Evolutionary conservation across 2,113 vertebrate genomes (phyloP).

Genomic region (Fulmarus glacialis): DNA sequence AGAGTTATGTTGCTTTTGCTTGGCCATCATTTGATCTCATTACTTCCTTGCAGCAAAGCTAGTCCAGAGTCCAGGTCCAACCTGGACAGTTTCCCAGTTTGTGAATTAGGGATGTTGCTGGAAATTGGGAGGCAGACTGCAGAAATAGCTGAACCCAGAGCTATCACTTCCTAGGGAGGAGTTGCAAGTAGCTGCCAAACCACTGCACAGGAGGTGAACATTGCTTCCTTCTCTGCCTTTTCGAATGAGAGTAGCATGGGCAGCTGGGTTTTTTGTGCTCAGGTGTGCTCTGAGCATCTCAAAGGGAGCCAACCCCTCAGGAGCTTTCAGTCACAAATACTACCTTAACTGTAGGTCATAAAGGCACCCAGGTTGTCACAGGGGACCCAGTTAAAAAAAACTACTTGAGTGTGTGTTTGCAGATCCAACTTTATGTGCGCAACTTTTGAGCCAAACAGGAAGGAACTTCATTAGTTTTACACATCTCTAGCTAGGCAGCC

Average conservation of each 20-base stretch:
- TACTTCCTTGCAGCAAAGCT: not conserved
- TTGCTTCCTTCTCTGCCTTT: not conserved
- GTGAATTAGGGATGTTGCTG: not conserved
- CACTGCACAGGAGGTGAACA: not conserved
- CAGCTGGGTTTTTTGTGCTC: not conserved
- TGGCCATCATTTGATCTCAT: not conserved
- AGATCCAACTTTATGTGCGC: accelerated
- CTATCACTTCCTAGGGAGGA: not conserved
- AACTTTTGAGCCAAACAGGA: not conserved
- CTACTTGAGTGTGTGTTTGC: not conserved
- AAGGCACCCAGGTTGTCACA: not conserved
- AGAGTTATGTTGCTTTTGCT: not conserved
- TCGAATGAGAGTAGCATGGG: not conserved
- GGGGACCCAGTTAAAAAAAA: not conserved
- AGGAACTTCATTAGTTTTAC: not conserved
- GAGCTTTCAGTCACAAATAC: not conserved
- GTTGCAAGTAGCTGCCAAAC: not conserved
- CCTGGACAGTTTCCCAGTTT: not conserved
- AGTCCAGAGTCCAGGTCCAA: not conserved
- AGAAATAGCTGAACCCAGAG: not conserved
- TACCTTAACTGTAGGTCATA: not conserved
- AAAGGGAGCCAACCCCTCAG: not conserved
- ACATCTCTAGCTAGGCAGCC: not conserved
- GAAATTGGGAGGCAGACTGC: not conserved
- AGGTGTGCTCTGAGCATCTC: not conserved